These are phyloP conservation scores for Phalangium opilio DNA, from an alignment of 2,888 invertebrate genomes.

Conservation along the genomic window DNA sequence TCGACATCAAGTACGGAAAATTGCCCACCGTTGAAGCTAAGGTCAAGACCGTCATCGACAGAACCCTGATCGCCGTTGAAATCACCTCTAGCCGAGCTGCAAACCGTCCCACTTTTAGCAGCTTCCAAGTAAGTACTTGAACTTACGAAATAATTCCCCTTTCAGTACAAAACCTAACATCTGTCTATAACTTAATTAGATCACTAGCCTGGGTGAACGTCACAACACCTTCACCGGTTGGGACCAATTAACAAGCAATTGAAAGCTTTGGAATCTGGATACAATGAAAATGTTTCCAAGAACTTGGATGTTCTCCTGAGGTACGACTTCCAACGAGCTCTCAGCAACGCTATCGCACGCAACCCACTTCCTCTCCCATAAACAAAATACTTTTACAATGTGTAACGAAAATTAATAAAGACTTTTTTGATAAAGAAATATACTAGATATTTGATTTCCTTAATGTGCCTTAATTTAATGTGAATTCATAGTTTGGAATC, in stretches of 20 bases:
- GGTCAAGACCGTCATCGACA: slow-evolving; percentile 2
- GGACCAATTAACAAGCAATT: slow-evolving; percentile 6
- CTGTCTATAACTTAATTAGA: slow-evolving; percentile 1
- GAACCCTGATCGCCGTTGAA: slow-evolving; percentile 1
- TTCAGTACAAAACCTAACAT: slow-evolving; percentile 6
- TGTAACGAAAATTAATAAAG: too few species aligned
- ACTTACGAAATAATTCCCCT: neutral
- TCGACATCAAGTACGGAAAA: slow-evolving; percentile 9
- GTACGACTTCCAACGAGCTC: slow-evolving; percentile 5
- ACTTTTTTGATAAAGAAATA: too few species aligned
- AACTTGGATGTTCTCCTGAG: slow-evolving; percentile 25
- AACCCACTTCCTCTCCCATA: neutral
- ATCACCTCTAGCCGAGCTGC: neutral
- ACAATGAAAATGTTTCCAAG: slow-evolving; percentile 30
- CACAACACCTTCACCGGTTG: too few species aligned
- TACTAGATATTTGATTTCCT: too few species aligned
- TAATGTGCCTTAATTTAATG: too few species aligned
- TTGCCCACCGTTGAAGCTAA: slow-evolving; percentile 4
- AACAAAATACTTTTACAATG: too few species aligned
- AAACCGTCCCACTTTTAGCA: neutral
- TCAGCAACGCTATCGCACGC: slow-evolving; percentile 1
- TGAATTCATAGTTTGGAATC: too few species aligned
- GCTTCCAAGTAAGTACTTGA: neutral
- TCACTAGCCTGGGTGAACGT: slow-evolving; percentile 3
- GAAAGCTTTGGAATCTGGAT: slow-evolving; percentile 28